Evolutionary conservation across 2,888 invertebrate species (phyloP).

Genomic region (Leptarthrus brevirostris): DNA sequence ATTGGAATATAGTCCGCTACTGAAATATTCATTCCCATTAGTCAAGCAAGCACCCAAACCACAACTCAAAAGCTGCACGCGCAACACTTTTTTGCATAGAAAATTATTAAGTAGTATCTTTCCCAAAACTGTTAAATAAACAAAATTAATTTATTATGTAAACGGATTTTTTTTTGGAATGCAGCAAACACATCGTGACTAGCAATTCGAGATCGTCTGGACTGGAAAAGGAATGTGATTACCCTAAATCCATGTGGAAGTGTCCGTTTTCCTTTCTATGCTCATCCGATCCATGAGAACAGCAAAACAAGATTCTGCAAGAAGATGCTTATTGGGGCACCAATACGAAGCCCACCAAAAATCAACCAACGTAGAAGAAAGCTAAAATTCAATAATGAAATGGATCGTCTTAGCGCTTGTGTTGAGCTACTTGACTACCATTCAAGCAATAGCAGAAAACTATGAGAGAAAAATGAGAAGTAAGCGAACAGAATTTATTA

Average conservation of each 20-base stretch:
- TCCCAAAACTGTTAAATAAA: neutral
- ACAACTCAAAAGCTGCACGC: constrained; percentile 1
- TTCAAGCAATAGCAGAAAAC: neutral
- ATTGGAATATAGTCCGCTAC: no score
- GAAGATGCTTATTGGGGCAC: neutral
- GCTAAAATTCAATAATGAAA: constrained; percentile 1
- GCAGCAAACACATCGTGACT: neutral
- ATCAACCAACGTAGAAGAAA: neutral
- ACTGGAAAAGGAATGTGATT: neutral
- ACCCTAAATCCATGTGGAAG: neutral
- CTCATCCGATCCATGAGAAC: neutral
- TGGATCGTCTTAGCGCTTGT: neutral
- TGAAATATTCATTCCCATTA: no score
- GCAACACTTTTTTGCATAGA: neutral
- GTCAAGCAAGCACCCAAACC: neutral
- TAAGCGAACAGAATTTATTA: constrained; percentile 8
- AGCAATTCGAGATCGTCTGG: neutral
- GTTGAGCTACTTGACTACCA: neutral
- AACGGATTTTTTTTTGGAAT: neutral
- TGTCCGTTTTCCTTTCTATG: neutral
- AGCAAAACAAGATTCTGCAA: neutral
- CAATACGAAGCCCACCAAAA: neutral
- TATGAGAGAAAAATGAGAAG: neutral
- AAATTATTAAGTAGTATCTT: neutral
- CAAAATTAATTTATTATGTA: neutral